Percentiles rank a stretch among this genome's conserved stretches.
These are phyloP conservation scores for Napeogenes sylphis DNA, from an alignment of 2,888 invertebrate genomes.

Conservation along the genomic window DNA sequence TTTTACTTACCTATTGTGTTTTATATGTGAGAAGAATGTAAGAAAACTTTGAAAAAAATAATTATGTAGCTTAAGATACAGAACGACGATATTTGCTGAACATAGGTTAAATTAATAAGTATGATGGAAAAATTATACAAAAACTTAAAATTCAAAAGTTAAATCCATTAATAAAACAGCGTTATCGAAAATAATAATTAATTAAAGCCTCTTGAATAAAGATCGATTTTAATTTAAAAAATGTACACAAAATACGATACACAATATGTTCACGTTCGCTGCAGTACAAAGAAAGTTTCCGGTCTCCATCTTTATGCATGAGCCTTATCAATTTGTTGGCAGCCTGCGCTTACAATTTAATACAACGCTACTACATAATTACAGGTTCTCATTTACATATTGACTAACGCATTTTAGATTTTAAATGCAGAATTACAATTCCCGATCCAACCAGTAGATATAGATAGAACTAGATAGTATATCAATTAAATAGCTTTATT, in stretches of 20 bases:
- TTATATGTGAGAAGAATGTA: too few species aligned
- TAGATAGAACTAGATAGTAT: constrained; percentile 24
- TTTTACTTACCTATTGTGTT: too few species aligned
- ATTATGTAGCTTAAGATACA: too few species aligned
- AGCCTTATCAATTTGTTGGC: constrained; percentile 63
- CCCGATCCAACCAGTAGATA: constrained; percentile 26
- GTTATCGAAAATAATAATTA: constrained; percentile 24
- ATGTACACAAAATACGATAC: constrained; percentile 1
- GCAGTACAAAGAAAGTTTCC: constrained; percentile 51
- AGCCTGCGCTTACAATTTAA: constrained; percentile 53
- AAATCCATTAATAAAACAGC: too few species aligned
- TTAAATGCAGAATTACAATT: constrained; percentile 28
- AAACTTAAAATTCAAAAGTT: too few species aligned
- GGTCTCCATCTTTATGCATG: constrained; percentile 59
- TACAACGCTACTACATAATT: constrained; percentile 55
- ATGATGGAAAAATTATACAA: too few species aligned
- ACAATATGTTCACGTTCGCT: constrained; percentile 4
- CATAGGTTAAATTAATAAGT: too few species aligned
- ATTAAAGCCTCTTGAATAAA: constrained; percentile 19
- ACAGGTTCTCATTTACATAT: constrained; percentile 33
- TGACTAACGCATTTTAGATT: constrained; percentile 30
- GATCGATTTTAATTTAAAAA: constrained; percentile 15
- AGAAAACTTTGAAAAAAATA: too few species aligned
- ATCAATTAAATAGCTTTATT: constrained; percentile 32
- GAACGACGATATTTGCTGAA: too few species aligned